phyloP scores from a whole-genome alignment of 2,113 vertebrate genomes.

The Myocastor coypus region DNA sequence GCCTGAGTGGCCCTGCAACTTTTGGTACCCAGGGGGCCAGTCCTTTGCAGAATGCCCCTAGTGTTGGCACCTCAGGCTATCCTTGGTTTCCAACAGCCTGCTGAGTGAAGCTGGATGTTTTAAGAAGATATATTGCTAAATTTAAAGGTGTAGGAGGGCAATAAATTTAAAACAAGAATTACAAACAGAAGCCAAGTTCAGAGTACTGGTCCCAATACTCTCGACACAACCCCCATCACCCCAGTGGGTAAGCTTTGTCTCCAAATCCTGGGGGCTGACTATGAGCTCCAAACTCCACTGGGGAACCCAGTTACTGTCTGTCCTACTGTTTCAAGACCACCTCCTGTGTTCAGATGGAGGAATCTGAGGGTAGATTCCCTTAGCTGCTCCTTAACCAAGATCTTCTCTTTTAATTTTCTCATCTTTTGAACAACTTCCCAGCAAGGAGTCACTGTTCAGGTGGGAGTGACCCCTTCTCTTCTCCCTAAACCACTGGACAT shows the following conservation, averaged over 20 bases:
- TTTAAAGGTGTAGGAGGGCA: not conserved
- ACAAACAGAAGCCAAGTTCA: not conserved
- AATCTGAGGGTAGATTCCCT: not conserved
- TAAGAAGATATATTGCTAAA: not conserved
- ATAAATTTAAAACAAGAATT: not conserved
- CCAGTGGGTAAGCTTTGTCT: not conserved
- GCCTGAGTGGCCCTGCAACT: too few species aligned
- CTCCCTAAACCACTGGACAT: accelerated
- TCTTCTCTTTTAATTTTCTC: not conserved
- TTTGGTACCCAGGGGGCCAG: not conserved
- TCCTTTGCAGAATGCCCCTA: not conserved
- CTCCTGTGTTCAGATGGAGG: not conserved
- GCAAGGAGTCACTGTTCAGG: not conserved
- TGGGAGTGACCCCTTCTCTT: not conserved
- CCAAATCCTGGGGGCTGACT: not conserved
- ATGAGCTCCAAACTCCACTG: not conserved
- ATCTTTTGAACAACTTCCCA: not conserved
- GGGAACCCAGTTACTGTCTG: not conserved
- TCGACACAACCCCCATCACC: not conserved
- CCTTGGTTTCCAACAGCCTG: not conserved
- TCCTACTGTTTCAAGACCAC: not conserved
- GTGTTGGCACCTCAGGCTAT: too few species aligned
- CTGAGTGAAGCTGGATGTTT: not conserved
- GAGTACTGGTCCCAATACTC: not conserved
- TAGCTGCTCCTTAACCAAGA: not conserved